Base-by-base conservation (phyloP, 2,797 vertebrate genomes). In the Sandelia bainsii region DNA sequence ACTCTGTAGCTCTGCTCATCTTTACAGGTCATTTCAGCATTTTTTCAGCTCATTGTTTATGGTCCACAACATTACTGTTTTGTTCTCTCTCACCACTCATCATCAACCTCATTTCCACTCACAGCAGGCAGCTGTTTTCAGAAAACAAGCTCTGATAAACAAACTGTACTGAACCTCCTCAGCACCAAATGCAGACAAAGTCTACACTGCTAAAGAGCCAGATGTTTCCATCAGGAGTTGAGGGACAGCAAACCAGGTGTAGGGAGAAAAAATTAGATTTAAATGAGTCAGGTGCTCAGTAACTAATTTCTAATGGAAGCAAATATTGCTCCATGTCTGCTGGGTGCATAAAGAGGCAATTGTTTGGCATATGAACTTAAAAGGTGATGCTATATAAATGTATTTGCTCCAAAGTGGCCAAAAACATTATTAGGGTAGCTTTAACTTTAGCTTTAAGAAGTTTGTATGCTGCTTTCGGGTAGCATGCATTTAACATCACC, bases 61-160 rank as follows among this genome's bases (percentile, higher is more conserved):
- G 40, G 40, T 42, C 14, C 40, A 42, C 16, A 53, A 32, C 16
- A 5, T 42, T 13, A 42, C 39, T 42, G 22, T 25, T 62, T 32
- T 22, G 7, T 20, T 53, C 12, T 44, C 17, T 29, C 8, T 22
- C 52, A 37, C 6, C 4, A 0, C 20, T 34, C 10, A 32, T 34
- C 27, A 46, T 48, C 42, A 14, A 17, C 3, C 3, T 16, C 1
- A 2, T 23, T 62, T 49, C 14, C 32, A 39, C 8, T 17, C 17
- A 23, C 22, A 25, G 37, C 2, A 19, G 11, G 34, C 54, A 16
- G 34, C 23, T 51, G 22, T 27, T 62, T 34, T 34, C 62, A n/a
- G 37, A 8, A 66, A 45, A 23, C 32, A 32, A 45, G 14, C 49
- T 42, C 49, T 10, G 34, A 40, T 40, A 51, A 63, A 64, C 40